Base-by-base conservation (phyloP, 1,140 invertebrate genomes). In the Dendrolimus punctatus region DNA sequence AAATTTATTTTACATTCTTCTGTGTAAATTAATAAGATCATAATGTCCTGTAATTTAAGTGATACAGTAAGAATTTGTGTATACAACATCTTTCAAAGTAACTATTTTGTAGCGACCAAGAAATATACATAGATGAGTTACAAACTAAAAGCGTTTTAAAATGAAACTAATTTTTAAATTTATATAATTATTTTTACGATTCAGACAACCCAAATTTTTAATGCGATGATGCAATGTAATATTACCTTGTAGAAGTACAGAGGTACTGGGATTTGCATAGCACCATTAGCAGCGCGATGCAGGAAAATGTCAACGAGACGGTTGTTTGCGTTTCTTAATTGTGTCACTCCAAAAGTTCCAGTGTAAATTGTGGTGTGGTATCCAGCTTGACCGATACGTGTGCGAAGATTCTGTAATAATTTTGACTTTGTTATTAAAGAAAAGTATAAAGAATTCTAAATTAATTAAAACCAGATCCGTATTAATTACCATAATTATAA, bases 231-330 rank as follows among this genome's bases (percentile, higher is more conserved):
- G 23, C 23, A 23, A 23, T 39, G 8, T 9, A 4, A 39, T 50
- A n/a, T 51, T 70, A 86, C 77, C 76, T 86, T 87, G 47, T 85
- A 87, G 58, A 64, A 87, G 59, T 85, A 84, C 7, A 76, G 68
- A 4, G 85, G 85, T 6, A 87, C 84, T 0, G 85, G 85, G 5
- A 87, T 49, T 51, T 77, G 70, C 6, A 62, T 45, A 8, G 58
- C 71, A 38, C 71, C 74, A 23, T 68, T 66, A 46, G 64, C 58
- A 4, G 68, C 57, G 8, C 57, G 63, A 8, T 75, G 64, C 2
- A 85, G 54, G 60, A 60, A 82, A 43, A 87, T 84, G 46, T 83
- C 71, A 0, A 70, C 72, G 4, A 76, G 62, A 0, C 51, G 63
- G 48, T 71, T 69, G 45, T 69, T 64, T 5, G 61, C 57, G 53